phyloP scores from a whole-genome alignment of 2,113 vertebrate species.

The Hemibagrus wyckioides region DNA sequence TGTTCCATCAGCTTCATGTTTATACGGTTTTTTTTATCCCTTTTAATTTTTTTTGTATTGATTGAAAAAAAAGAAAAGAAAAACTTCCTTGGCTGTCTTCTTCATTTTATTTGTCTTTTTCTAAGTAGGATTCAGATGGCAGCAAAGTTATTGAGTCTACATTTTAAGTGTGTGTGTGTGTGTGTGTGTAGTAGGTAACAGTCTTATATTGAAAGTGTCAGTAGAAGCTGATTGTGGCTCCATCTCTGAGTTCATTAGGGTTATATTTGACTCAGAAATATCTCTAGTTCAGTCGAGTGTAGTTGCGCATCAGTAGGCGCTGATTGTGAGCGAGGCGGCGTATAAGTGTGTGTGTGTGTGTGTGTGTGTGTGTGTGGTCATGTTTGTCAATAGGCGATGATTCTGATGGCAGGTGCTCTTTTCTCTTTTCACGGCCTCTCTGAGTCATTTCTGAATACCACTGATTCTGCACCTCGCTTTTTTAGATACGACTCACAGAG shows the following conservation, averaged over 20 bases:
- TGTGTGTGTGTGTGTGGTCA: slow-evolving; percentile 37
- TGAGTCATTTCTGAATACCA: slow-evolving; percentile 49
- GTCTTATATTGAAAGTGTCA: slow-evolving; percentile 1
- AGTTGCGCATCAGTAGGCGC: slow-evolving; percentile 1
- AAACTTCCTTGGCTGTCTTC: neutral
- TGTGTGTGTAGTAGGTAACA: neutral
- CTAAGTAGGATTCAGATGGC: neutral
- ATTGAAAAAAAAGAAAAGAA: neutral
- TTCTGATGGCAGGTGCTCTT: slow-evolving; percentile 53
- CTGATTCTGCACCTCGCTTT: slow-evolving; percentile 45
- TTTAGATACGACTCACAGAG: slow-evolving; percentile 10
- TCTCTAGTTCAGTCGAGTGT: neutral
- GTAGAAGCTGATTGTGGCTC: neutral
- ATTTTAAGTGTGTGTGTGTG: slow-evolving; percentile 2
- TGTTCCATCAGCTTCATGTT: neutral
- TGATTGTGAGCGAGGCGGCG: slow-evolving; percentile 1
- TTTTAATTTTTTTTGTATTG: neutral
- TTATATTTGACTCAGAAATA: slow-evolving; percentile 1
- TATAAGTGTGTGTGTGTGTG: slow-evolving; percentile 20
- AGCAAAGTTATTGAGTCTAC: neutral
- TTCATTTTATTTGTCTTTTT: neutral
- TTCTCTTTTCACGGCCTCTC: slow-evolving; percentile 45
- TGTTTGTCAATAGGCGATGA: slow-evolving; percentile 47
- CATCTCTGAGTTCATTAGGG: neutral
- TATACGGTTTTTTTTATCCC: too few relatives aligned